Evolutionary conservation across 1,140 invertebrate species (phyloP).

Genomic region (honey bee (Apis mellifera)): DNA sequence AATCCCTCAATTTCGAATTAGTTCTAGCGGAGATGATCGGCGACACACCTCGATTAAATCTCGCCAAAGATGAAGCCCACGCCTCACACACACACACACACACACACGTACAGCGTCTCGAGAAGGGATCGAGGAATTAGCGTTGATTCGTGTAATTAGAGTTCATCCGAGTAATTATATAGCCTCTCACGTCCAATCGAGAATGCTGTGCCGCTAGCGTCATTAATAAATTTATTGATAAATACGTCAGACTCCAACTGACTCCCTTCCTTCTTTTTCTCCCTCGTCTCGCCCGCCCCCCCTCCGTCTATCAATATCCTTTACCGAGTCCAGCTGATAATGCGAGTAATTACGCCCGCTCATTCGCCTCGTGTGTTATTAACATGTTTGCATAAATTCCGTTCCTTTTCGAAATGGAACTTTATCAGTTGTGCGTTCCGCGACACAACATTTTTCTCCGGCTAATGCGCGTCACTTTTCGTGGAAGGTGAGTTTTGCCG

Average conservation of each 20-base stretch:
- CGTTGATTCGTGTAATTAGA: constrained; percentile 6
- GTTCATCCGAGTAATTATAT: constrained; percentile 12
- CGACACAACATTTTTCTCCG: too few relatives aligned
- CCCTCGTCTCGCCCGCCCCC: background rate
- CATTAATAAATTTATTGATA: constrained; percentile 57
- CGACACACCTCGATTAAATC: background rate
- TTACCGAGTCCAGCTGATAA: constrained; percentile 10
- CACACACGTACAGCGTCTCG: too few relatives aligned
- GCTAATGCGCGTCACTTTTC: background rate
- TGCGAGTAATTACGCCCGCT: constrained; percentile 35
- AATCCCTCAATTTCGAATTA: background rate
- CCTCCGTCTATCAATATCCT: constrained; percentile 26
- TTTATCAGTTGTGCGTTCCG: background rate
- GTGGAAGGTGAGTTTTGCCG: background rate
- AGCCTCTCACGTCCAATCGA: background rate
- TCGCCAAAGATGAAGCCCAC: background rate
- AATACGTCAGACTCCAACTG: constrained; percentile 42
- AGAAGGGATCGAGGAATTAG: background rate
- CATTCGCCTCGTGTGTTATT: background rate
- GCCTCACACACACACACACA: background rate
- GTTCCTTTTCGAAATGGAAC: background rate
- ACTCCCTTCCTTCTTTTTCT: background rate
- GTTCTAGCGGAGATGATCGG: background rate
- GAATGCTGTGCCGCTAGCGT: background rate
- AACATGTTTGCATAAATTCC: constrained; percentile 30